These are phyloP conservation scores for Vesta saturnalis DNA, from an alignment of 2,888 invertebrate species.

Conservation along the genomic window DNA sequence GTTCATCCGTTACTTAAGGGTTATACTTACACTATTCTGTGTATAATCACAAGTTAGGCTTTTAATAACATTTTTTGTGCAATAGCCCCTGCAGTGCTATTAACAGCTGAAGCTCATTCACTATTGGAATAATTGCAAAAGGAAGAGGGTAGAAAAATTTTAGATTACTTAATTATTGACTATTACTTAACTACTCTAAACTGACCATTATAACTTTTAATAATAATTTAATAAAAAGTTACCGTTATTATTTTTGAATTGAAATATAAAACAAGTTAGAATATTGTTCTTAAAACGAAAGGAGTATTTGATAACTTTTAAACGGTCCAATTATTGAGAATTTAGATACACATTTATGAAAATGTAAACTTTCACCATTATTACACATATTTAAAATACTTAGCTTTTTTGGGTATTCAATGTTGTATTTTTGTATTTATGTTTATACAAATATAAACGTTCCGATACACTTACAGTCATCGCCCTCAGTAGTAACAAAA, in stretches of 20 bases:
- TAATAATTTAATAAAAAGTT: not conserved
- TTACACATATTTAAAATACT: too few relatives aligned
- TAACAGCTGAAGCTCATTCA: not conserved
- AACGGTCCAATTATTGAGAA: too few relatives aligned
- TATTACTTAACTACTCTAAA: not conserved
- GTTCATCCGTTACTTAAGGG: slow-evolving; percentile 18
- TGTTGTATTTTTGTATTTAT: too few relatives aligned
- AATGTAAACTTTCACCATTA: too few relatives aligned
- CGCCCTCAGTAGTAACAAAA: too few relatives aligned
- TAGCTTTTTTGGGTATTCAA: too few relatives aligned
- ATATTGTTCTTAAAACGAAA: not conserved
- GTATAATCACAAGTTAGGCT: not conserved
- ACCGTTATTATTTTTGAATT: not conserved
- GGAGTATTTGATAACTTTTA: too few relatives aligned
- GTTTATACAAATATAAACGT: too few relatives aligned
- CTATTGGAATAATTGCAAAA: not conserved
- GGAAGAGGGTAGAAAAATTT: not conserved
- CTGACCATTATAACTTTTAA: not conserved
- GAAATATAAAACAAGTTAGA: not conserved
- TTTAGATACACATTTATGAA: too few relatives aligned
- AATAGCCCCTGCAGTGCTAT: not conserved
- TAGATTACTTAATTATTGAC: not conserved
- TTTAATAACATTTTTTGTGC: slow-evolving; percentile 6
- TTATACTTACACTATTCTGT: not conserved
- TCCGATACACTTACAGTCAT: too few relatives aligned